phyloP scores from a whole-genome alignment of 2,888 invertebrate genomes.

The Neria commutata region DNA sequence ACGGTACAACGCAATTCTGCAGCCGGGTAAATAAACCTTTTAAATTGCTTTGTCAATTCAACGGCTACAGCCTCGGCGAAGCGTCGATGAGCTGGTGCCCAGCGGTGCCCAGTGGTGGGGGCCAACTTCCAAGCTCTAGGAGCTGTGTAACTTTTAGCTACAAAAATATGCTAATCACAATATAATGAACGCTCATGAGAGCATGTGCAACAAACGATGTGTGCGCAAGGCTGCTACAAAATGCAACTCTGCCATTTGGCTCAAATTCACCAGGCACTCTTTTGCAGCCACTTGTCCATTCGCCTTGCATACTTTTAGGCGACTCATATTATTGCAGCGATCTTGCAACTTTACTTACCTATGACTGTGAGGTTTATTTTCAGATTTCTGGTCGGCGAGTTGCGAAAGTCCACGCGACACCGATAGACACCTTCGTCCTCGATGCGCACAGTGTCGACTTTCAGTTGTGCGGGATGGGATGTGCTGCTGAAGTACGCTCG shows the following conservation, averaged over 20 bases:
- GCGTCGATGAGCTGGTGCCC: neutral
- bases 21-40: constrained; percentile 37
- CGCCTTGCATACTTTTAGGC: too few species aligned
- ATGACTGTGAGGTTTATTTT: constrained; percentile 78
- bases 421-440: constrained; percentile 74
- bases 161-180: constrained; percentile 15
- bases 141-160: neutral
- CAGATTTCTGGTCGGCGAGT: constrained; percentile 74
- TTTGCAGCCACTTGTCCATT: neutral
- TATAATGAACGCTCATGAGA: constrained; percentile 4
- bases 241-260: neutral
- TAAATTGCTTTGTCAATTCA: constrained; percentile 40
- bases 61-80: constrained; percentile 17
- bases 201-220: neutral
- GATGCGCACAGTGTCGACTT: constrained; percentile 68
- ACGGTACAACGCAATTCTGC: neutral
- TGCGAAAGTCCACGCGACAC: constrained; percentile 76
- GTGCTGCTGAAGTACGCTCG: constrained; percentile 84
- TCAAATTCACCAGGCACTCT: neutral
- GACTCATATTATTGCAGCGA: neutral
- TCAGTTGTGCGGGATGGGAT: constrained; percentile 79
- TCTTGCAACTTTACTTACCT: constrained; percentile 64
- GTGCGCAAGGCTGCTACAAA: too few species aligned
- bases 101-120: neutral
- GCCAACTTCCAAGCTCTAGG: too few species aligned